Evolutionary conservation across 2,113 vertebrate species (phyloP).

Genomic region (Ardeotis arabs): DNA sequence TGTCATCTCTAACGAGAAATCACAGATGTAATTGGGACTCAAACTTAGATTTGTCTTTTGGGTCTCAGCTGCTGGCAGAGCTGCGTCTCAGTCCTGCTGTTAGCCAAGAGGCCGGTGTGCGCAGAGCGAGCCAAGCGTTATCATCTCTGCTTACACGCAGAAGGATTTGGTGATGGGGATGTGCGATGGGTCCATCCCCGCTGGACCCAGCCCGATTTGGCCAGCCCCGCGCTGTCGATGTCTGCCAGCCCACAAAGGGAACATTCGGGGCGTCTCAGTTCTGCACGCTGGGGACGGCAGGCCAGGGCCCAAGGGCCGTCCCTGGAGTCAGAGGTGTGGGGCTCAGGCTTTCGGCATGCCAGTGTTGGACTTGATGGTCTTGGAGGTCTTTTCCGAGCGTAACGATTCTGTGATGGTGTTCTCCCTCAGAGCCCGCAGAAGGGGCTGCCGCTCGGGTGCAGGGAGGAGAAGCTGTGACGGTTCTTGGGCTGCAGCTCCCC

Average conservation of each 20-base stretch:
- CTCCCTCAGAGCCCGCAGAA: background rate
- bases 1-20: accelerated
- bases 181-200: accelerated
- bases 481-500: background rate
- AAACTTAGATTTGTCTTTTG: background rate
- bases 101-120: accelerated
- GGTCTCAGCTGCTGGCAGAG: background rate
- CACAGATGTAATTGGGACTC: background rate
- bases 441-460: accelerated
- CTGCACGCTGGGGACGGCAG: accelerated
- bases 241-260: background rate
- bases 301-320: accelerated
- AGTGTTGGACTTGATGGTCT: too few relatives aligned
- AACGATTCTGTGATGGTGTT: too few relatives aligned
- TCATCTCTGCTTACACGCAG: accelerated
- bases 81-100: background rate
- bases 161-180: background rate
- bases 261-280: accelerated
- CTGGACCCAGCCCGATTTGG: accelerated
- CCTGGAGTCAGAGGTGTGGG: background rate
- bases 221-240: background rate
- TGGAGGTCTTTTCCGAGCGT: too few relatives aligned
- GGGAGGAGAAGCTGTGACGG: accelerated
- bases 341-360: accelerated
- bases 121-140: accelerated